Evolutionary conservation across 2,113 vertebrate species (phyloP), one percentile per base, ranked within the genome.

Genomic region (Notiomystis cincta): DNA sequence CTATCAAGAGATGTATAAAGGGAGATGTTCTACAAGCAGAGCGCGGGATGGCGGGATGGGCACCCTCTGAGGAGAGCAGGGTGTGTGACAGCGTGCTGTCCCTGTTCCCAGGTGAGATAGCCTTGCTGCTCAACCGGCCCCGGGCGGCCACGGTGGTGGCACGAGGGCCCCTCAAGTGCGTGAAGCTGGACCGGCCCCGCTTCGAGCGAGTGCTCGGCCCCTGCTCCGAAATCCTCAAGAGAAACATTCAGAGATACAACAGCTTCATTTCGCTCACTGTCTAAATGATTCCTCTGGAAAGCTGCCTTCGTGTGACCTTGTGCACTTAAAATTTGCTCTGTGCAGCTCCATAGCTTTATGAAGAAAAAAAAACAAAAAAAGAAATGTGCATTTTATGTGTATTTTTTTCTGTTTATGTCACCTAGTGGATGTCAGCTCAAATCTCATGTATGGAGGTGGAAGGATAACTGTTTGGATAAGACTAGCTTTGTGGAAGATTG

Each of bases 181-280:
- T 99, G 50, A 99, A 99, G 98, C 98, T 99, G 98, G 99, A 99
- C 94, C 97, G 99, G 84, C 99, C 99, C 17, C 99, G 99, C 95
- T 99, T 99, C 5, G 99, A 99, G 91, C 98, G 99, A 0, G 99
- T 99, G 91, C 98, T 99, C 6, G 99, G 99, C 8, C 99, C 99
- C 28, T 99, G 99, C 95, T 99, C 99, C 0, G 99, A 99, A 94
- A 99, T 99, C 97, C 99, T 99, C 79, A 99, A 99, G 98, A 98
- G 99, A 65, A 99, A 99, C 98, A 99, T 99, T 95, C 99, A 99
- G 98, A 99, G 99, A 97, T 99, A 99, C 98, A 99, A 99, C 98
- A 99, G 99, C 95, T 99, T 99, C 98, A 99, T 99, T 96, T 99
- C 99, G 5, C 99, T 99, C 89, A 99, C 99, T 0, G 99, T 99